phyloP scores from a whole-genome alignment of 2,888 invertebrate genomes.

The Scaptomyza tumidula region DNA sequence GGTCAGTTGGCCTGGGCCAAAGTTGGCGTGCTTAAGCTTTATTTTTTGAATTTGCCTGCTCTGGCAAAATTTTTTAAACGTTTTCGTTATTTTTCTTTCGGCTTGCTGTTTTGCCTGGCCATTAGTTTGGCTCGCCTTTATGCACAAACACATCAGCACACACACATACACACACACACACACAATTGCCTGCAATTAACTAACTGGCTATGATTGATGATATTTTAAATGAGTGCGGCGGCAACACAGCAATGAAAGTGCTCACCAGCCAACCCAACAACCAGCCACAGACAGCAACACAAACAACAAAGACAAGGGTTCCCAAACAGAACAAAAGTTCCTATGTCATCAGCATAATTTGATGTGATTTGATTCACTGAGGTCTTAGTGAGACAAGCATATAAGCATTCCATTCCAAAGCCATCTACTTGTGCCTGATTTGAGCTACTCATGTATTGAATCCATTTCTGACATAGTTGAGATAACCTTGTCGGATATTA shows the following conservation, averaged over 20 bases:
- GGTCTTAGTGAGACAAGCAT: slow-evolving; percentile 28
- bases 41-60: slow-evolving; percentile 71
- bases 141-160: slow-evolving; percentile 2
- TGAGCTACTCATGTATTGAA: slow-evolving; percentile 1
- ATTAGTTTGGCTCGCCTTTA: slow-evolving; percentile 63
- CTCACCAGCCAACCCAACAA: slow-evolving; percentile 10
- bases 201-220: slow-evolving; percentile 81
- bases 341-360: slow-evolving; percentile 62
- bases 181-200: slow-evolving; percentile 73
- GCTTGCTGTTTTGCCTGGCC: slow-evolving; percentile 36
- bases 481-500: slow-evolving; percentile 12
- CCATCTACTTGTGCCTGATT: slow-evolving; percentile 12
- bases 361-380: slow-evolving; percentile 65
- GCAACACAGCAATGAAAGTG: slow-evolving; percentile 51
- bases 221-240: slow-evolving; percentile 79
- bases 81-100: slow-evolving; percentile 46
- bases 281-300: slow-evolving; percentile 11
- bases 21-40: slow-evolving; percentile 75
- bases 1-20: slow-evolving; percentile 62
- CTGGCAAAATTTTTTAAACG: slow-evolving; percentile 68
- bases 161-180: slow-evolving; percentile 14
- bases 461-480: slow-evolving; percentile 15
- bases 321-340: slow-evolving; percentile 24
- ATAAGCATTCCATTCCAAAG: slow-evolving; percentile 16
- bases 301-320: slow-evolving; percentile 3